Base-by-base conservation (phyloP, 2,113 vertebrate species). In the Caranx ignobilis region DNA sequence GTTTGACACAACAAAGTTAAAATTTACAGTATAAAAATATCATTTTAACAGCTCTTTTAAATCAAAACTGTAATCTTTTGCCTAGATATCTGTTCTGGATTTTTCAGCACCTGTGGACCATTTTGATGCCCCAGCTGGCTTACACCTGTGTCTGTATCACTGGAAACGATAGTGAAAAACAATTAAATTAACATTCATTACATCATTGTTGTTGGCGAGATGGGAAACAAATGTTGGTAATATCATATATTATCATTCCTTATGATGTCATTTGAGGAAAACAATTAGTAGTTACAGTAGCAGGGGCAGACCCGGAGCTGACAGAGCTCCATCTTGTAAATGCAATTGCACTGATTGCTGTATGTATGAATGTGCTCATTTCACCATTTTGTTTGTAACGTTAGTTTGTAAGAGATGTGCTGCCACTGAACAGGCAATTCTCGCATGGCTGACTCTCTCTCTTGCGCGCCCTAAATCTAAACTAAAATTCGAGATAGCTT, bases 391-490 rank as follows among this genome's bases (percentile, higher is more conserved):
- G 41, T 81, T 77, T 57, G 63, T 73, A 59, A 77, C 75, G 66
- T 82, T 48, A 48, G 31, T 74, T 71, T 67, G 11, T 71, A 52
- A 84, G 80, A 77, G 11, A 50, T 85, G 83, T 66, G 69, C 78
- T 89, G 61, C 34, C 43, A 55, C 82, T 75, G 79, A 85, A 69
- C 62, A 81, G 61, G 71, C 79, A 83, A 87, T 87, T 77, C 68
- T 71, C 26, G 60, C 84, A 79, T 70, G 55, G 59, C 56, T 86
- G 79, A 62, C 43, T 82, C 70, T 67, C 45, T 76, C 73, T 77
- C 15, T 76, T 57, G 52, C 39, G 64, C 26, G 12, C 16, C 55
- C 45, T 82, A 65, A 12, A 39, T 76, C 67, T 75, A 37, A 61
- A 85, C 48, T 64, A 21, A 75, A 83, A 66, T 35, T 6, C 47